Conservation (phyloP, 2,888 invertebrate genomes). For the Scaptomyza caliginosa region DNA sequence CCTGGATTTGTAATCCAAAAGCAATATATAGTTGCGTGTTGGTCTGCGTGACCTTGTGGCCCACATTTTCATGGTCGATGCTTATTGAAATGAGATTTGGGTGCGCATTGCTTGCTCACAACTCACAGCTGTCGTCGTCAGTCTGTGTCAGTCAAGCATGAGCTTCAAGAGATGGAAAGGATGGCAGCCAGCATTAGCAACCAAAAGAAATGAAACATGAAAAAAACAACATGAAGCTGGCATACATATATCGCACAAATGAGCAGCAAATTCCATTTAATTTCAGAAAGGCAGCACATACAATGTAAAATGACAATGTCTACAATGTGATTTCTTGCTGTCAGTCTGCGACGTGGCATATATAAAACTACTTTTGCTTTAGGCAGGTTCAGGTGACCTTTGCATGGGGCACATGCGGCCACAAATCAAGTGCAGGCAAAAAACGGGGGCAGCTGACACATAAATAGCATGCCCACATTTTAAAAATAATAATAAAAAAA, state of each 20-base stretch:
- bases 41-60: constrained; percentile 13
- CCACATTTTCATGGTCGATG: constrained; percentile 48
- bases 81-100: constrained; percentile 68
- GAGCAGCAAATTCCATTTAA: constrained; percentile 55
- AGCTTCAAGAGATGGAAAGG: constrained; percentile 14
- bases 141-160: constrained; percentile 6
- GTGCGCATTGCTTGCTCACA: constrained; percentile 7
- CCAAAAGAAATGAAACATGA: constrained; percentile 38
- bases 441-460: constrained; percentile 47
- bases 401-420: constrained; percentile 37
- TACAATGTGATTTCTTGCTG: constrained; percentile 43
- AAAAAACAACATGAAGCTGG: background rate
- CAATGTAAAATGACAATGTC: constrained; percentile 37
- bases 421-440: constrained; percentile 61
- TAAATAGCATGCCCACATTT: constrained; percentile 67
- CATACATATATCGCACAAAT: constrained; percentile 26
- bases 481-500: constrained; percentile 15
- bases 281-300: constrained; percentile 38
- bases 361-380: constrained; percentile 38
- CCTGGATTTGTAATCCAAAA: constrained; percentile 36
- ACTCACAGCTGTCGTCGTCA: constrained; percentile 22
- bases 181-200: constrained; percentile 34
- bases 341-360: constrained; percentile 20
- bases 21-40: constrained; percentile 35
- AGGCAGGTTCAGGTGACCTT: constrained; percentile 60